Percentiles rank a stretch among this genome's conserved stretches.
These are phyloP conservation scores for Halichoeres trimaculatus DNA, from an alignment of 2,113 vertebrate genomes.

Conservation along the genomic window DNA sequence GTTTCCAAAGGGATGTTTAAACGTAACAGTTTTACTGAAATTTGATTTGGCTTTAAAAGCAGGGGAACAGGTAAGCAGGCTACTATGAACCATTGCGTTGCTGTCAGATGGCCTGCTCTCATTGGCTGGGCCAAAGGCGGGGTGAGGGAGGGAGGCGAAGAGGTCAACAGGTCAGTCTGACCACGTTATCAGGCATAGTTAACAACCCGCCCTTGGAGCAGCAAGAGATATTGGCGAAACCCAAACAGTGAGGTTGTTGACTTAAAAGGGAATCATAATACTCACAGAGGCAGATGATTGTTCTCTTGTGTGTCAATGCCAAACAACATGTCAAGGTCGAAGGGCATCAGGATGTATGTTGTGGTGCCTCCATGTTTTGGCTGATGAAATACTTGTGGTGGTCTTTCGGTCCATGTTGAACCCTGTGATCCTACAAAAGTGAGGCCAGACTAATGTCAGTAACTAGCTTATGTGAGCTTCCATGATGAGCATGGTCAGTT, in stretches of 20 bases:
- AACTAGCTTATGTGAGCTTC: background rate
- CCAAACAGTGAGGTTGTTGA: conserved; percentile 40
- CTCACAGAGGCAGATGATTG: too few species aligned
- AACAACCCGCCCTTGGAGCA: background rate
- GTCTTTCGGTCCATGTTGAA: background rate
- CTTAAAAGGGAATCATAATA: conserved; percentile 1
- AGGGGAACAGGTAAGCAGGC: background rate
- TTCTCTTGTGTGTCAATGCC: background rate
- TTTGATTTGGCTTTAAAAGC: conserved; percentile 21
- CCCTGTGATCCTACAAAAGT: background rate
- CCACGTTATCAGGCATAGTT: conserved; percentile 36
- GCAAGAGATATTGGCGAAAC: conserved; percentile 6
- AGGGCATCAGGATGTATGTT: conserved; percentile 14
- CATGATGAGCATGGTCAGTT: background rate
- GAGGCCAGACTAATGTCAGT: conserved; percentile 13
- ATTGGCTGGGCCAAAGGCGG: conserved; percentile 74
- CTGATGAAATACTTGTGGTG: background rate
- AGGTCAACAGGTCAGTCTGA: conserved; percentile 32
- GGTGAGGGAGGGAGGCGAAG: background rate
- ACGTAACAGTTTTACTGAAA: conserved; percentile 44
- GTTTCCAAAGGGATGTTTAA: background rate
- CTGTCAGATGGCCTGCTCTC: background rate
- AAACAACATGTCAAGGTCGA: conserved; percentile 44
- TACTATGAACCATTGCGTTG: background rate
- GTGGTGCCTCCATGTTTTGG: conserved; percentile 21